A percentile compares a stretch with the other conserved stretches of the same genome.
phyloP scores from a whole-genome alignment of 2,888 invertebrate genomes.

The Tetragonisca angustula region DNA sequence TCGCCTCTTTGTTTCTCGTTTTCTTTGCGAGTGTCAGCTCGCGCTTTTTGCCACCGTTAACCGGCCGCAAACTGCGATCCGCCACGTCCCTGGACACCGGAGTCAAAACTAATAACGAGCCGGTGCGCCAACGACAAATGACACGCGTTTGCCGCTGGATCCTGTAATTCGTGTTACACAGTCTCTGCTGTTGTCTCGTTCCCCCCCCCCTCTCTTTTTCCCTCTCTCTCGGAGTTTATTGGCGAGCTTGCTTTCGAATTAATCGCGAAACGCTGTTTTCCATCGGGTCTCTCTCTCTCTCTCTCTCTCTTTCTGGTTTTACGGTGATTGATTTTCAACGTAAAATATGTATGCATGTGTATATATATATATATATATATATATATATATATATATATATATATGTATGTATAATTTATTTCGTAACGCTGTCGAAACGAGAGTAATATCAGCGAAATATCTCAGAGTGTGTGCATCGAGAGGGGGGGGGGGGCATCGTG shows the following conservation, averaged over 20 bases:
- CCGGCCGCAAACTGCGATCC: constrained; percentile 36
- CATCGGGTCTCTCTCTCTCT: background rate
- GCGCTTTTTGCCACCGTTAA: constrained; percentile 51
- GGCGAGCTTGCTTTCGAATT: background rate
- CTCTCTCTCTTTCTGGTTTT: background rate
- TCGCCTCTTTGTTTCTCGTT: constrained; percentile 15
- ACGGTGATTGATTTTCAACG: constrained; percentile 18
- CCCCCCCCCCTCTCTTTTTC: background rate
- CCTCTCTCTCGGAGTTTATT: background rate
- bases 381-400: background rate
- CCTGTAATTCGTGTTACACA: constrained; percentile 17
- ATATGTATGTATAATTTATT: background rate
- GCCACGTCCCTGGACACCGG: constrained; percentile 5
- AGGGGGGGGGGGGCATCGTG: background rate
- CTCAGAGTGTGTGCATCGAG: background rate
- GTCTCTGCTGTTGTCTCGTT: background rate
- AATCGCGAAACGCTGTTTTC: background rate
- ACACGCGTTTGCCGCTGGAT: constrained; percentile 3
- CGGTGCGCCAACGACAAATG: constrained; percentile 23
- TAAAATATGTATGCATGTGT: background rate
- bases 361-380: background rate
- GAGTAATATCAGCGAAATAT: background rate
- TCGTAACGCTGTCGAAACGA: background rate
- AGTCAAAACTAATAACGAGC: constrained; percentile 42
- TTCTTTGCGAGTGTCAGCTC: constrained; percentile 29